Evolutionary conservation across 2,797 vertebrate genomes (phyloP).

Genomic region (Yasuhikotakia modesta): DNA sequence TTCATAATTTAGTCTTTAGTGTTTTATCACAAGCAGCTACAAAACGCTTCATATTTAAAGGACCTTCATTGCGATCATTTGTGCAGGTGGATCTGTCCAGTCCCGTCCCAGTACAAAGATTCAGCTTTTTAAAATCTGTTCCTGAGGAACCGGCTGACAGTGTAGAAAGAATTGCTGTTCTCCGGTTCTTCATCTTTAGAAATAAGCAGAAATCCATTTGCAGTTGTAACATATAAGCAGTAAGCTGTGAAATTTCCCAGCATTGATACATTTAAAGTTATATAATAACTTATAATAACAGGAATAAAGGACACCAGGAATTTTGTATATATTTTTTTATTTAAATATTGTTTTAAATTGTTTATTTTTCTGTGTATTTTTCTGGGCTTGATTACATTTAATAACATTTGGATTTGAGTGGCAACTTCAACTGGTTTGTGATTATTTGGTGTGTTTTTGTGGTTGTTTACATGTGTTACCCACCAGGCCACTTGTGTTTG

Average conservation of each 20-base stretch:
- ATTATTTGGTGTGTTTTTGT: no score
- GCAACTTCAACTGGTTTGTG: not conserved
- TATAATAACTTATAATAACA: not conserved
- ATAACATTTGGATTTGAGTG: not conserved
- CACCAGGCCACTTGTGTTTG: no score
- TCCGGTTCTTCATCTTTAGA: not conserved
- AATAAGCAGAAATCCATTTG: not conserved
- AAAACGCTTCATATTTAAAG: not conserved
- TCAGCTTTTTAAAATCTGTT: constrained; percentile 1
- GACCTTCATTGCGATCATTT: not conserved
- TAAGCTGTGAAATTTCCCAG: not conserved
- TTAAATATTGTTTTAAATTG: no score
- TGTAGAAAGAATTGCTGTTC: not conserved
- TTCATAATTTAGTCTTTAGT: no score
- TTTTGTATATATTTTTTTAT: no score
- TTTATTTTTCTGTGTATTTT: no score
- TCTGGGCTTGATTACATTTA: constrained; percentile 1
- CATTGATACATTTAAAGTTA: not conserved
- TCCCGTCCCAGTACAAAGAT: not conserved
- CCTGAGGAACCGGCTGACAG: not conserved
- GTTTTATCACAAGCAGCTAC: constrained; percentile 13
- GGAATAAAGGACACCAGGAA: not conserved
- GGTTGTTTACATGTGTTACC: no score
- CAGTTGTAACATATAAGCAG: not conserved
- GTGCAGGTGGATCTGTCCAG: not conserved